Evolutionary conservation across 2,113 vertebrate species (phyloP).

Genomic region (Syngnathus floridae): DNA sequence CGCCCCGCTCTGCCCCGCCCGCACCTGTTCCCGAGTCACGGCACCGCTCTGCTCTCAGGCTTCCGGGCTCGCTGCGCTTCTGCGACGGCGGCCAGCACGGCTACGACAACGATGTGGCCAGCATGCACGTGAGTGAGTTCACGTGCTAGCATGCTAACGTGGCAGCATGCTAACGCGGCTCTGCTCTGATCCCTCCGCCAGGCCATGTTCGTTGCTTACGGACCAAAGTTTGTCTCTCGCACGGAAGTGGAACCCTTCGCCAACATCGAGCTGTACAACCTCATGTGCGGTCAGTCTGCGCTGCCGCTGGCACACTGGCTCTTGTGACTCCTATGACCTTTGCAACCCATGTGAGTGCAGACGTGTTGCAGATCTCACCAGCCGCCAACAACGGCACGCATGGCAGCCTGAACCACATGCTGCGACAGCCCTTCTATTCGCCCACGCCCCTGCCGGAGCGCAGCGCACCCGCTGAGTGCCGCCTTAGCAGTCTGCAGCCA

Average conservation of each 20-base stretch:
- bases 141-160: too few relatives aligned
- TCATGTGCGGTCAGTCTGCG: conserved; percentile 72
- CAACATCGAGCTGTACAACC: conserved; percentile 73
- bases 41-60: conserved; percentile 32
- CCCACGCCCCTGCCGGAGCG: conserved; percentile 52
- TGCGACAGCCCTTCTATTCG: conserved; percentile 43
- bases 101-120: conserved; percentile 70
- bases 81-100: conserved; percentile 69
- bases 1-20: not conserved
- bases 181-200: conserved; percentile 16
- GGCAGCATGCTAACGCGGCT: too few relatives aligned
- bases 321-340: not conserved
- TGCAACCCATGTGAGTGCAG: conserved; percentile 29
- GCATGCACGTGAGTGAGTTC: conserved; percentile 66
- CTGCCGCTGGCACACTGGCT: too few relatives aligned
- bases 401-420: conserved; percentile 72
- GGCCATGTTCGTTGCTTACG: conserved; percentile 72
- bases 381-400: conserved; percentile 72
- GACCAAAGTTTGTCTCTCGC: conserved; percentile 61
- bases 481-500: conserved; percentile 43
- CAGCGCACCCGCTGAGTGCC: conserved; percentile 42
- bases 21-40: too few relatives aligned
- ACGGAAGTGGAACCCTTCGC: conserved; percentile 64
- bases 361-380: conserved; percentile 64
- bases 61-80: conserved; percentile 50